Evolutionary conservation across 2,113 vertebrate genomes (phyloP).

Genomic region (Tragelaphus strepsiceros): DNA sequence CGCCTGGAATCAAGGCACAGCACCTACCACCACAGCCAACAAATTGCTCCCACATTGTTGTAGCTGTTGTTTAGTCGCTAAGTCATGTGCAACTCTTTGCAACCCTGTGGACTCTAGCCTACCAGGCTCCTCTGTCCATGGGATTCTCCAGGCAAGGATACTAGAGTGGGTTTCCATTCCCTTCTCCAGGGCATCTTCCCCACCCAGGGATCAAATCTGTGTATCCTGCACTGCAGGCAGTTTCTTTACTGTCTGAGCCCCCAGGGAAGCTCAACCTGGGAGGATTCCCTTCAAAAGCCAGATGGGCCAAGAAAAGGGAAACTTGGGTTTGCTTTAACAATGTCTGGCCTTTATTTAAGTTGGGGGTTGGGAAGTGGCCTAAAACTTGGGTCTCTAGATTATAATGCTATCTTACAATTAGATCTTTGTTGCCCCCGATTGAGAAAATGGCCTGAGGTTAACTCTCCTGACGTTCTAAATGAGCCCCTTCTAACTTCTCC

Average conservation of each 20-base stretch:
- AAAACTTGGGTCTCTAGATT: background rate
- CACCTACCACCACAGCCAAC: background rate
- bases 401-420: background rate
- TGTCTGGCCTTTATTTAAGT: background rate
- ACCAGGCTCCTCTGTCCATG: background rate
- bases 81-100: background rate
- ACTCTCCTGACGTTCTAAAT: background rate
- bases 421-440: background rate
- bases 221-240: fast-evolving
- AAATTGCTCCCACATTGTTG: background rate
- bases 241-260: background rate
- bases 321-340: background rate
- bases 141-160: background rate
- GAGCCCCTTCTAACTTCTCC: background rate
- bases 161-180: background rate
- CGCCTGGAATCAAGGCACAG: background rate
- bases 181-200: background rate
- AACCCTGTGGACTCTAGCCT: background rate
- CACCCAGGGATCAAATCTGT: fast-evolving
- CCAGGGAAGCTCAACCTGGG: background rate
- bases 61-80: background rate
- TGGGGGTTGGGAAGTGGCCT: background rate
- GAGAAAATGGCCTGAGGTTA: background rate
- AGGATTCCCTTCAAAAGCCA: background rate
- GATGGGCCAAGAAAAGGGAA: background rate